These are phyloP conservation scores for Hydrozoanthus gracilis DNA, from an alignment of 92 coral and sea anemone genomes.

Conservation along the genomic window DNA sequence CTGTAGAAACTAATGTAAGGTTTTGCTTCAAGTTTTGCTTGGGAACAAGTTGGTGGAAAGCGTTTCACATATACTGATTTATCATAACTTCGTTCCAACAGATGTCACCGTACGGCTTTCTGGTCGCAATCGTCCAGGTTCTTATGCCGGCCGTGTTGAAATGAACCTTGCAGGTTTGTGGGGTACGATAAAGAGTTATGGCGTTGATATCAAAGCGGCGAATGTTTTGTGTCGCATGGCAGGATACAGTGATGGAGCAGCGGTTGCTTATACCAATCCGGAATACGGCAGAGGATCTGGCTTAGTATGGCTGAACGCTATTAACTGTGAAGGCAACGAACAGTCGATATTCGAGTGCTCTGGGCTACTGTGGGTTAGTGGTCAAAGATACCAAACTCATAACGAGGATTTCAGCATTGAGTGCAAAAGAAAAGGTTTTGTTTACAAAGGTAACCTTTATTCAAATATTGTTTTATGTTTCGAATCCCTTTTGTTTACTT, in stretches of 20 bases:
- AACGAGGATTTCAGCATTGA: no score
- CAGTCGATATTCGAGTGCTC: conserved; percentile 11
- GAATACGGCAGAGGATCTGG: no score
- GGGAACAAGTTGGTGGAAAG: no score
- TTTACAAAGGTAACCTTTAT: no score
- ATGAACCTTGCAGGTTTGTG: conserved; percentile 36
- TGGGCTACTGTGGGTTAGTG: background rate
- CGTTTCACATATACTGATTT: no score
- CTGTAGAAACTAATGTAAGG: no score
- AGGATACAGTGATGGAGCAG: conserved; percentile 2
- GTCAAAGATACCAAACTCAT: background rate
- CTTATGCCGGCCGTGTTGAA: conserved; percentile 26
- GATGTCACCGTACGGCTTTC: conserved; percentile 5
- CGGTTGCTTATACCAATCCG: background rate
- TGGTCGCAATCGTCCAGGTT: background rate
- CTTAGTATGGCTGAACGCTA: background rate
- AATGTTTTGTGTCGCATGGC: no score
- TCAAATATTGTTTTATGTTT: no score
- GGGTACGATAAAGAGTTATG: conserved; percentile 5
- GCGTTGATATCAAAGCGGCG: background rate
- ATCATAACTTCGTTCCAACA: background rate
- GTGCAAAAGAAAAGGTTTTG: no score
- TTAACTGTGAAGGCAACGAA: background rate
- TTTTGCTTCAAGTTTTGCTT: no score
- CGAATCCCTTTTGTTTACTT: no score